Base-by-base conservation (phyloP, 1,140 invertebrate species). In the Whitmania pigra region DNA sequence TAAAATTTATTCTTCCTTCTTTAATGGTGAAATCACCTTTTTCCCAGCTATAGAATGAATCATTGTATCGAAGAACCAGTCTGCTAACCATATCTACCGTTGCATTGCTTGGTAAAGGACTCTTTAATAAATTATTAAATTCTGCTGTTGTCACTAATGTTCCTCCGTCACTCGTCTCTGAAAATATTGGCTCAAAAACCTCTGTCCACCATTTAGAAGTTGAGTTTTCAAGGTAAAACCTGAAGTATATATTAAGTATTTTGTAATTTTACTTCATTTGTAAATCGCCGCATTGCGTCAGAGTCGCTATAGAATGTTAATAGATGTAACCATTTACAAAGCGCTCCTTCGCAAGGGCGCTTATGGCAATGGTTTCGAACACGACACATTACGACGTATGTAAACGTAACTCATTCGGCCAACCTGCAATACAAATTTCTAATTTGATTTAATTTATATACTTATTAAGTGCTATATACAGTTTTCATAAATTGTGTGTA, bases 51-150 rank as follows among this genome's bases (percentile, higher is more conserved):
- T 22, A 22, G 18, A 63, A 63, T 31, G 57, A 63, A 15, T 25
- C 22, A 63, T 63, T 63, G 57, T 63, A 63, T 3, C 57, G 15
- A 31, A 63, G 57, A 63, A 63, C 57, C 57, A 63, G 29, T 31
- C 20, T 63, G 1, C 57, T 22, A 17, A 57, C 71, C 71, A 72
- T 72, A 1, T 43, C 57, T 13, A 43, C 5, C 36, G 71, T 72
- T 7, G 60, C 63, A 49, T 72, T 67, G 27, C 36, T 53, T 31
- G 71, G 71, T 36, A 72, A 57, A 25, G 71, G 71, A 72, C 40
- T 31, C 17, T 20, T 40, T 20, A 53, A 40, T 20, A 72, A 49
- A 22, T 18, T 40, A 29, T 53, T 31, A 49, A 31, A 72, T 29
- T 72, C 71, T 22, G 60, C n/a, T 40, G 29, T 27, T 18, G 71